Evolutionary conservation across 1,140 invertebrate genomes (phyloP), one percentile per base, ranked within the genome.

Genomic region (Steinernema feltiae): DNA sequence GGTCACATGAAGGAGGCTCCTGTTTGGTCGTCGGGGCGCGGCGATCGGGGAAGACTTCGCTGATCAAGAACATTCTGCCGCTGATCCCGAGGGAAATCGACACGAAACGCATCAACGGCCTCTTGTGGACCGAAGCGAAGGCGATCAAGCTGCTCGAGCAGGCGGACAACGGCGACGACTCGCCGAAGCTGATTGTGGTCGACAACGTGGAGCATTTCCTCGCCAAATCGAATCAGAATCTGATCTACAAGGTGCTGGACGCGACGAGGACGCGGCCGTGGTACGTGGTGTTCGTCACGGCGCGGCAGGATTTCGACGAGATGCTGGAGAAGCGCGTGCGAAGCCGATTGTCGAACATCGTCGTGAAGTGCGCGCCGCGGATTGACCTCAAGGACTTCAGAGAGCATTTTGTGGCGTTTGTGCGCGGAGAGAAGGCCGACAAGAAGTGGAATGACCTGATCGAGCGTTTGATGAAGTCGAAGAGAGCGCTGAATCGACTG

Each of bases 281-380:
- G 53, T 63, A 15, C 53, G 53, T 63, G 2, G 24, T 63, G 2
- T 27, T 63, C 53, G 53, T 63, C 53, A 63, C 53, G 12, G 12
- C 53, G 24, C 15, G 53, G 53, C 53, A 63, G 12, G 53, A 63
- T 27, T 63, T 63, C 53, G 53, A 63, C 12, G 53, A 63, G 53
- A 63, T 27, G 53, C 53, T 63, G 53, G 53, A 63, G 53, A 63
- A 63, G 53, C 53, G 53, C 15, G 53, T 63, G 53, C 12, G 53
- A 15, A 63, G 53, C 53, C 53, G 53, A 17, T 27, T 63, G 3
- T 63, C 53, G 15, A 63, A 63, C 3, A 27, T 63, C 53, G 24
- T 17, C 7, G 24, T 63, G 7, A 63, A 63, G 53, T 63, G 53
- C 24, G 53, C 24, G 12, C 53, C 53, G 24, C 2, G 24, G 53